A percentile compares a stretch with the other conserved stretches of the same genome.
Evolutionary conservation across 2,113 vertebrate genomes (phyloP).

Genomic region (Pomatorhinus ruficollis): DNA sequence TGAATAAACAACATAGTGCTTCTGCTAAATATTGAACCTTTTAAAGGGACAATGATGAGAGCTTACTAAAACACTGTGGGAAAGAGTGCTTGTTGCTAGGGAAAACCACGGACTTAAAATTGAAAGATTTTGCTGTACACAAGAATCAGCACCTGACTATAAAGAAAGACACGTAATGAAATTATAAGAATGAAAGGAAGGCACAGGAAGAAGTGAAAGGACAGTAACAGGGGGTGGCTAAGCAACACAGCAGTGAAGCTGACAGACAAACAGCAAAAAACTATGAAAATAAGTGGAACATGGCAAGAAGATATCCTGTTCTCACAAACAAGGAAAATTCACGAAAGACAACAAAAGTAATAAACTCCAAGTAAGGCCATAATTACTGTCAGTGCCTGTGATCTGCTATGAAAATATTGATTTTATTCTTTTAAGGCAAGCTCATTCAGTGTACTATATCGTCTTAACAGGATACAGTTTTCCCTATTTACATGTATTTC

Average conservation of each 20-base stretch:
- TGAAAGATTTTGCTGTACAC: not conserved
- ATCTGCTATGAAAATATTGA: not conserved
- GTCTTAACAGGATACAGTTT: not conserved
- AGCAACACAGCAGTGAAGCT: not conserved
- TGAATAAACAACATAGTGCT: not conserved
- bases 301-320: not conserved
- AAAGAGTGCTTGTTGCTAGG: not conserved
- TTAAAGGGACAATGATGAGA: slow-evolving; percentile 7
- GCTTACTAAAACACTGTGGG: slow-evolving; percentile 32
- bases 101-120: not conserved
- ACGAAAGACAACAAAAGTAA: not conserved
- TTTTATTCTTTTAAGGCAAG: not conserved
- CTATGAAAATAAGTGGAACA: not conserved
- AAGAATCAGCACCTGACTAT: not conserved
- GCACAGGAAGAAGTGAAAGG: slow-evolving; percentile 3
- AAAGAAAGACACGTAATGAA: not conserved
- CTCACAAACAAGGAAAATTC: not conserved
- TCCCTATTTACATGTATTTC: not conserved
- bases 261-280: slow-evolving; percentile 25
- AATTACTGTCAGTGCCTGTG: slow-evolving; percentile 47
- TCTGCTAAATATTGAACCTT: not conserved
- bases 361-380: slow-evolving; percentile 38
- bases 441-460: slow-evolving; percentile 42
- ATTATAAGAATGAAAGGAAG: not conserved
- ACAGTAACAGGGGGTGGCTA: not conserved